Conservation (phyloP, 2,888 invertebrate species). For the Dastarcus helophoroides region DNA sequence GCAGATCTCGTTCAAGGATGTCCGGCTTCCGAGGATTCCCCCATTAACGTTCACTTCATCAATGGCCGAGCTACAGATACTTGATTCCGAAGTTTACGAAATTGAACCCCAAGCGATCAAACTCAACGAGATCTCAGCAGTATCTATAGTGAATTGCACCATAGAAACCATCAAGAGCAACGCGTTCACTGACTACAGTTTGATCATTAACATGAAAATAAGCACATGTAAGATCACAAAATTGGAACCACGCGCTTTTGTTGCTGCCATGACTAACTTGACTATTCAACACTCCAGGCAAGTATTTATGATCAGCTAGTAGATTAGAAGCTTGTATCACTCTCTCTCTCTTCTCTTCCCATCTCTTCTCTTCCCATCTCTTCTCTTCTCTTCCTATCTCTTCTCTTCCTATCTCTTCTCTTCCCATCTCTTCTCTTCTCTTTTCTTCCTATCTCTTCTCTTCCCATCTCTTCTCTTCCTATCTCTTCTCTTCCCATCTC, state of each 20-base stretch:
- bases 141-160: conserved; percentile 50
- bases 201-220: conserved; percentile 50
- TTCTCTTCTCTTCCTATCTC: too few relatives aligned
- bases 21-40: conserved; percentile 48
- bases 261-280: conserved; percentile 51
- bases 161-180: conserved; percentile 48
- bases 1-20: conserved; percentile 54
- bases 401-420: too few relatives aligned
- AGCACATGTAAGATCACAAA: conserved; percentile 45
- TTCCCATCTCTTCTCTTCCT: too few relatives aligned
- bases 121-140: conserved; percentile 50
- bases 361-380: not conserved
- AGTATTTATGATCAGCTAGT: too few relatives aligned
- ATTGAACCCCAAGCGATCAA: conserved; percentile 54
- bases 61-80: conserved; percentile 47
- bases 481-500: too few relatives aligned
- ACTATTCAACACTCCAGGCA: conserved; percentile 55
- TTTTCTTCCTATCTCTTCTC: too few relatives aligned
- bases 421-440: too few relatives aligned
- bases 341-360: conserved; percentile 2
- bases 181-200: conserved; percentile 50
- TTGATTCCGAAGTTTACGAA: conserved; percentile 42
- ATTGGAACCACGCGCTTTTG: conserved; percentile 47
- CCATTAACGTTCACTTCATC: conserved; percentile 52
- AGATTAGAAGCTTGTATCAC: not conserved